These are phyloP conservation scores for Carlito syrichta DNA, from an alignment of 2,113 vertebrate genomes.

Conservation along the genomic window DNA sequence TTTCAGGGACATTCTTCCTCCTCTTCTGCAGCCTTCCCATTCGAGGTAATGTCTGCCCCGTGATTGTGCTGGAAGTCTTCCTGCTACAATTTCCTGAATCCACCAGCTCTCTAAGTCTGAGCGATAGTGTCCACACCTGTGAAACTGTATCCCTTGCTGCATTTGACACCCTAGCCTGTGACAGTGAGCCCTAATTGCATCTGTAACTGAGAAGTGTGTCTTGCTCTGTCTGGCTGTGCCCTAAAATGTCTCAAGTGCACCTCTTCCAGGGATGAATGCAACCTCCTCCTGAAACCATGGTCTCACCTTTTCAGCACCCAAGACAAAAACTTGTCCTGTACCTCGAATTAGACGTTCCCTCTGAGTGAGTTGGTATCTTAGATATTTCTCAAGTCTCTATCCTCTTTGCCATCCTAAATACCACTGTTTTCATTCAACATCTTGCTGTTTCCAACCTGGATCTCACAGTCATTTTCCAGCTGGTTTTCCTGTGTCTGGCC, in stretches of 20 bases:
- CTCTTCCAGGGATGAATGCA: not conserved
- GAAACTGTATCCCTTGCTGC: too few relatives aligned
- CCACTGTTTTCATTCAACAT: not conserved
- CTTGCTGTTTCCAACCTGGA: not conserved
- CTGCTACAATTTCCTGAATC: not conserved
- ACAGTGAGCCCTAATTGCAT: not conserved
- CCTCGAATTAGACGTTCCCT: not conserved
- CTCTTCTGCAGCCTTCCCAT: not conserved
- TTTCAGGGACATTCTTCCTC: not conserved
- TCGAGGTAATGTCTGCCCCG: not conserved
- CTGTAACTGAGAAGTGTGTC: not conserved
- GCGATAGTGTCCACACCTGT: not conserved
- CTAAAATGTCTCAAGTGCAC: not conserved
- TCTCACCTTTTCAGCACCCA: not conserved
- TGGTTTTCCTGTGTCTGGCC: not conserved
- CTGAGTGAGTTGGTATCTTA: not conserved
- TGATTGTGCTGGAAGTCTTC: not conserved
- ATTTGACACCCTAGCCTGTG: not conserved
- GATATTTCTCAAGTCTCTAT: not conserved
- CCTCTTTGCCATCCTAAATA: not conserved
- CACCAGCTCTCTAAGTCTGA: not conserved
- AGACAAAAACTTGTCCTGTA: not conserved
- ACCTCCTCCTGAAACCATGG: fast-evolving
- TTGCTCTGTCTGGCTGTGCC: not conserved
- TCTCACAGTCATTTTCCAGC: not conserved